A percentile compares a stretch with the other conserved stretches of the same genome.
phyloP scores from a whole-genome alignment of 2,113 vertebrate genomes.

The Phaetusa simplex region DNA sequence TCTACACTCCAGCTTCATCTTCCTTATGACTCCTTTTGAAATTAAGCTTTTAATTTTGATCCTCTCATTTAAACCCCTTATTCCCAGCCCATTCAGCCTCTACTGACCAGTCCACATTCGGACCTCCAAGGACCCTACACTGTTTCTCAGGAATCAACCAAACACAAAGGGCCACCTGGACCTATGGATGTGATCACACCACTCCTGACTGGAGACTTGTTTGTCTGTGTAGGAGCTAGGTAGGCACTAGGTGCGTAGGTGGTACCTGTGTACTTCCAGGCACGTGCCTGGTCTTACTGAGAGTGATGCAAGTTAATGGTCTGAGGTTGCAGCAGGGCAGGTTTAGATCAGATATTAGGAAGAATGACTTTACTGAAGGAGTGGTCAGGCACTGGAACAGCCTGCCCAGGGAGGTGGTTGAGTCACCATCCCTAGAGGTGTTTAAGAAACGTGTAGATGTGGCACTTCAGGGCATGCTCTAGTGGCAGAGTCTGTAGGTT shows the following conservation, averaged over 20 bases:
- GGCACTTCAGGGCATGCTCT: too few relatives aligned
- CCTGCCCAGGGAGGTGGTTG: too few relatives aligned
- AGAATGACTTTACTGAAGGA: too few relatives aligned
- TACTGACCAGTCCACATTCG: background rate
- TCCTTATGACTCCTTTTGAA: background rate
- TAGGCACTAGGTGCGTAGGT: background rate
- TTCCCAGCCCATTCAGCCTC: background rate
- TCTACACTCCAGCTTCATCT: background rate
- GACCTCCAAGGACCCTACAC: background rate
- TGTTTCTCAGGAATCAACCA: background rate
- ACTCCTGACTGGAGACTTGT: background rate
- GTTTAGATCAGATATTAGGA: too few relatives aligned
- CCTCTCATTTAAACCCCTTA: background rate
- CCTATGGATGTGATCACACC: background rate
- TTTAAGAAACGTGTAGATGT: too few relatives aligned
- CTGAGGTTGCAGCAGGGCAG: too few relatives aligned
- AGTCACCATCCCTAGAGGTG: too few relatives aligned
- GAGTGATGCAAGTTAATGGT: too few relatives aligned
- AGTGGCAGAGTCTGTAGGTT: too few relatives aligned
- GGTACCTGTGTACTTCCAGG: background rate
- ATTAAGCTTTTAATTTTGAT: background rate
- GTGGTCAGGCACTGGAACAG: too few relatives aligned
- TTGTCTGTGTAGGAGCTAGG: background rate
- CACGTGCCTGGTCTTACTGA: background rate
- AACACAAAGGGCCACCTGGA: background rate